A percentile compares a stretch with the other conserved stretches of the same genome.
Conservation (phyloP, 2,113 vertebrate genomes). For the Sapayoa aenigma region DNA sequence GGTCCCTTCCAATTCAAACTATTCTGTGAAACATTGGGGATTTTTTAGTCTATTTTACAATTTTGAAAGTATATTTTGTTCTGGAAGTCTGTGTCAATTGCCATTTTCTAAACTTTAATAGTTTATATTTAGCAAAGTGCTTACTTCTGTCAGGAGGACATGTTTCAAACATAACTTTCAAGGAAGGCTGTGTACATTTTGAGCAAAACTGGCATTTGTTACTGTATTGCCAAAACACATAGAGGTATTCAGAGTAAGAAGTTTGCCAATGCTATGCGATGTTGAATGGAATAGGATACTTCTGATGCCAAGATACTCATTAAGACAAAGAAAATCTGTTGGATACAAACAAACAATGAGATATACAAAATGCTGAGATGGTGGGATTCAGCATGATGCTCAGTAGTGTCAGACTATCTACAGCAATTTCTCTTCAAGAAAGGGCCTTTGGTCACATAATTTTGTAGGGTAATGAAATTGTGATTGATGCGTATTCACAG, state of each 20-base stretch:
- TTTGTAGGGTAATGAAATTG: not conserved
- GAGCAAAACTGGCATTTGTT: not conserved
- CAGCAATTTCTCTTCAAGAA: not conserved
- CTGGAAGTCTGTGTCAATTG: not conserved
- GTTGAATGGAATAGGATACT: not conserved
- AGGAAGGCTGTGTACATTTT: not conserved
- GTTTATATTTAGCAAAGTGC: not conserved
- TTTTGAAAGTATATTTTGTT: not conserved
- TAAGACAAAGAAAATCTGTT: not conserved
- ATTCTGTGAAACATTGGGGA: not conserved
- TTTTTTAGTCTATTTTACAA: not conserved
- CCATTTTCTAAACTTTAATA: not conserved
- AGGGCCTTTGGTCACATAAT: not conserved
- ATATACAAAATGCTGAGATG: not conserved
- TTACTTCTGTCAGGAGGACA: fast-evolving
- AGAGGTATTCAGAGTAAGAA: fast-evolving
- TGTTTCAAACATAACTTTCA: not conserved
- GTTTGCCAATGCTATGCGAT: fast-evolving
- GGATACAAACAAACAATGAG: not conserved
- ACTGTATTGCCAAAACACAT: not conserved
- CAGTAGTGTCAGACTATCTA: not conserved
- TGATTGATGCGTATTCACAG: not conserved
- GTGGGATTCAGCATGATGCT: not conserved
- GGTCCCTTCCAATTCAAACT: not conserved
- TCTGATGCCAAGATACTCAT: not conserved